These are phyloP conservation scores for Cyprinella venusta DNA, from an alignment of 2,797 vertebrate species.

Conservation along the genomic window DNA sequence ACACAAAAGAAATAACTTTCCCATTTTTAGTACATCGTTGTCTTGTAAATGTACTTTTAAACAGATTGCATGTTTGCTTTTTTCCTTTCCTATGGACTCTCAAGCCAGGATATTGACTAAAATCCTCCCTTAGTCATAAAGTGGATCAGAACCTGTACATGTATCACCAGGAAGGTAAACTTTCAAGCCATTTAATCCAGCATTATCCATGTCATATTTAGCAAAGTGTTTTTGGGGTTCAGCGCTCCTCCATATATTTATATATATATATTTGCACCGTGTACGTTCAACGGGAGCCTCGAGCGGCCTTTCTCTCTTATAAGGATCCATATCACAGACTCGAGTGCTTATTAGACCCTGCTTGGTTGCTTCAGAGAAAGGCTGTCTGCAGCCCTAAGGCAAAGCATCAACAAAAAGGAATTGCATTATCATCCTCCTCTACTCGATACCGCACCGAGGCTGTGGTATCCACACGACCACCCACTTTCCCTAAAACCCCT, in stretches of 20 bases:
- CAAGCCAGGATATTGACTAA: not conserved
- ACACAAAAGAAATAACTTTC: not conserved
- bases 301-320: conserved; percentile 29
- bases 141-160: not conserved
- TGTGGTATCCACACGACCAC: conserved; percentile 42
- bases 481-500: conserved; percentile 46
- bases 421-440: conserved; percentile 73
- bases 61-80: not conserved
- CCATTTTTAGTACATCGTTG: not conserved
- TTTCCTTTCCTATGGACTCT: not conserved
- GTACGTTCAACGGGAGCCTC: conserved; percentile 19
- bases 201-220: conserved; percentile 23
- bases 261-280: conserved; percentile 12
- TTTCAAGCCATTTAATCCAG: conserved; percentile 21
- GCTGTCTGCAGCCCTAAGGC: conserved; percentile 76
- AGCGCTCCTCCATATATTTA: not conserved
- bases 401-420: conserved; percentile 74
- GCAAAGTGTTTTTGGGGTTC: conserved; percentile 1
- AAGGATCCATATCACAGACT: conserved; percentile 70
- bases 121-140: not conserved
- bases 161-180: conserved; percentile 15
- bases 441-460: conserved; percentile 63
- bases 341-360: conserved; percentile 75
- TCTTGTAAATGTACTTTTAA: not conserved
- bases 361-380: conserved; percentile 74